These are phyloP conservation scores for Chromoteleia sp. DNA, from an alignment of 2,888 invertebrate species.

Conservation along the genomic window DNA sequence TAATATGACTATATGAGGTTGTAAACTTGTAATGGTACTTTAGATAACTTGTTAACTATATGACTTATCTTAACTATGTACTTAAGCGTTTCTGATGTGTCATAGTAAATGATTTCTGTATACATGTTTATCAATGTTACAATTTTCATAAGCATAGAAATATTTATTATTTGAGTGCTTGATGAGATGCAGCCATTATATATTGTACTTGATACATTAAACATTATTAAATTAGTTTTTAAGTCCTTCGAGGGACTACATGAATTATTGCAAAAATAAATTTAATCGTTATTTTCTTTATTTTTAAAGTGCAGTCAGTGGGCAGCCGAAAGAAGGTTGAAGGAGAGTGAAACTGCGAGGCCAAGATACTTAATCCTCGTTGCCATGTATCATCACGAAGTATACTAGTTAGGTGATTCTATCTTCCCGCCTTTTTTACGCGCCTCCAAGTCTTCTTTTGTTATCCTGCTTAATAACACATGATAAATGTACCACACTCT, in stretches of 20 bases:
- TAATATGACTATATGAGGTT: conserved; percentile 44
- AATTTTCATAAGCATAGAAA: conserved; percentile 17
- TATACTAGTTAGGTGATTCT: conserved; percentile 83
- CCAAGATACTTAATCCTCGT: conserved; percentile 80
- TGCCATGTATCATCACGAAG: conserved; percentile 82
- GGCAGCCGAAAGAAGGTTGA: conserved; percentile 61
- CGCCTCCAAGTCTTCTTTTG: conserved; percentile 81
- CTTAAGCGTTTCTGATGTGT: conserved; percentile 41
- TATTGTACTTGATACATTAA: conserved; percentile 25
- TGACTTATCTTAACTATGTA: conserved; percentile 50
- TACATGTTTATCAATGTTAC: conserved; percentile 4
- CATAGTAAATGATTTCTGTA: conserved; percentile 43
- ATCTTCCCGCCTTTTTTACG: conserved; percentile 82
- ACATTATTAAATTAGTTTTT: conserved; percentile 47
- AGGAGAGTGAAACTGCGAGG: conserved; percentile 66
- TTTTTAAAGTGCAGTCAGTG: conserved; percentile 49
- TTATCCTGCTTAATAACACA: conserved; percentile 84
- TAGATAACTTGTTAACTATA: conserved; percentile 49
- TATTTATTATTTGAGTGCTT: background rate
- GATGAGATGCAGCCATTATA: conserved; percentile 12
- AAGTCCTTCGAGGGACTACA: conserved; percentile 11
- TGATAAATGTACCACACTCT: conserved; percentile 82
- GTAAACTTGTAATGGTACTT: conserved; percentile 47
- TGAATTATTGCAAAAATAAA: conserved; percentile 53
- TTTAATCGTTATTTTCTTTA: conserved; percentile 43